A percentile compares a stretch with the other conserved stretches of the same genome.
Conservation (phyloP, 2,113 vertebrate genomes). For the Alaudala cheleensis region DNA sequence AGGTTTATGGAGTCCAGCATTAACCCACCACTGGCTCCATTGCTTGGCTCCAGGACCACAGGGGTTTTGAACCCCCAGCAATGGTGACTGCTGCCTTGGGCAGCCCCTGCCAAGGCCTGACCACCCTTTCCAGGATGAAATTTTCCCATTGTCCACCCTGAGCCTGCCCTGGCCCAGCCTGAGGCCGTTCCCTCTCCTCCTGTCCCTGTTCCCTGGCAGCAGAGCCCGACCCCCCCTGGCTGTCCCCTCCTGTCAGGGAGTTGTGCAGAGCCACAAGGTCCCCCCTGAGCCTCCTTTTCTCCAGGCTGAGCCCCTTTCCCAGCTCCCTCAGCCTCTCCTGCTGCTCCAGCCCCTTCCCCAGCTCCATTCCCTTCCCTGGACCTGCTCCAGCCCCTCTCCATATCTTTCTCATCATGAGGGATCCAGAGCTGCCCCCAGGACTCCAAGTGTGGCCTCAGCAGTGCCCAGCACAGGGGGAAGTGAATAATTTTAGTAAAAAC, state of each 20-base stretch:
- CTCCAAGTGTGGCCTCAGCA: not conserved
- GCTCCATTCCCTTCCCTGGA: rapidly evolving
- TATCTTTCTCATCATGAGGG: not conserved
- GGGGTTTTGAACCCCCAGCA: not conserved
- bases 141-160: rapidly evolving
- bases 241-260: not conserved
- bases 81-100: not conserved
- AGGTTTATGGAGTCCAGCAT: not conserved
- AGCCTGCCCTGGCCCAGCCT: rapidly evolving
- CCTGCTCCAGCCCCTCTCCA: rapidly evolving
- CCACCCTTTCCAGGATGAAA: rapidly evolving
- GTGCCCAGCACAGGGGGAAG: not conserved
- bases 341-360: not conserved
- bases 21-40: not conserved
- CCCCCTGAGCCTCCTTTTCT: not conserved
- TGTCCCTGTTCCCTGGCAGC: not conserved
- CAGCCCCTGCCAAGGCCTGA: not conserved
- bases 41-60: not conserved
- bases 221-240: rapidly evolving
- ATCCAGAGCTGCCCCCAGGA: not conserved
- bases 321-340: not conserved
- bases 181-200: not conserved
- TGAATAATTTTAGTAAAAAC: not conserved
- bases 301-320: not conserved
- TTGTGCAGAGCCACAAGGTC: not conserved